Evolutionary conservation across 2,888 invertebrate genomes (phyloP), one percentile per base, ranked within the genome.

Genomic region (Lumbricus terrestris): DNA sequence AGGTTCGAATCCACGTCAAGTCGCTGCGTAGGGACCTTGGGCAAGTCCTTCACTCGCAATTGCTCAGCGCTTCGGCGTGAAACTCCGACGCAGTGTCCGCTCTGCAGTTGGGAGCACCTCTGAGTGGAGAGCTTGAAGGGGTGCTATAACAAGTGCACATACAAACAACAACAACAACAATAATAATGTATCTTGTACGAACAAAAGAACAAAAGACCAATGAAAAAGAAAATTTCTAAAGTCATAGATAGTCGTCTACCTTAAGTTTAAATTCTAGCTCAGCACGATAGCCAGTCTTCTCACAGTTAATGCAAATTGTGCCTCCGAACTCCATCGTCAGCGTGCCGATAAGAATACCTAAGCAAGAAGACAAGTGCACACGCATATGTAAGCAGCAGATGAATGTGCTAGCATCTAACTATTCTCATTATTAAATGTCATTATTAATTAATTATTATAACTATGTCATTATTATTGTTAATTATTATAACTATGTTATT

Each of bases 281-380:
- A 29, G 98, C 97, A 91, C 96, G 96, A 95, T 98, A 98, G 6
- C 98, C 98, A 38, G 98, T 98, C 94, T 97, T 97, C 92, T 97
- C 97, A 94, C 98, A 98, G 93, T 96, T 96, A 91, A 98, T 96
- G 91, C 96, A 96, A 88, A 98, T 97, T 96, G 98, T 98, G 15
- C 98, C 98, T 0, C 98, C 98, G 91, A 98, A 96, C 95, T 98
- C 98, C 98, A 98, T 98, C 83, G 98, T 97, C 91, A 98, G 96
- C 0, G 98, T 98, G 15, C 98, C 98, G 95, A 98, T 97, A 89
- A 98, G 96, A 93, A 98, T 97, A 37, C 98, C 98, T 94, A 85
- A 47, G 47, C 23, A 47, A 47, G 47, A 85, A 37, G 6, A 16
- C 35, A 33, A 37, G 23, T 35, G 37, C n/a, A 35, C 0, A 85